These are phyloP conservation scores for Brevimyrus niger DNA, from an alignment of 2,113 vertebrate genomes.

Conservation along the genomic window DNA sequence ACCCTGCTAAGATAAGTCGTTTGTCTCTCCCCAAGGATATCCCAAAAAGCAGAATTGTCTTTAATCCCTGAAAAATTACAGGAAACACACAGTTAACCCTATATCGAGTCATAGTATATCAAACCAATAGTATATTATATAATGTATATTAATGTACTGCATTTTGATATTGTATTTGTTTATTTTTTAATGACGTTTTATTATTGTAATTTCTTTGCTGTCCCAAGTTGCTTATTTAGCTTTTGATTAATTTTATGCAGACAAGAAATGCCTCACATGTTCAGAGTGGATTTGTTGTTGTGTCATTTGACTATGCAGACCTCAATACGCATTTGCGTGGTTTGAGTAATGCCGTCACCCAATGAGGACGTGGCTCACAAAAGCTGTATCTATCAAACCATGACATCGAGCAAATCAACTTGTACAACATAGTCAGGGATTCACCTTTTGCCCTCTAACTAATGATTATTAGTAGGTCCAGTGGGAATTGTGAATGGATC, in stretches of 20 bases:
- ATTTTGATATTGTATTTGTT: background rate
- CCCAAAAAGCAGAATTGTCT: background rate
- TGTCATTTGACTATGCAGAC: background rate
- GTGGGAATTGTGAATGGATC: background rate
- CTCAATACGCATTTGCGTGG: background rate
- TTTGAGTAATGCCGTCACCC: background rate
- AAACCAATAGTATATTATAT: background rate
- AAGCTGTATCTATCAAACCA: background rate
- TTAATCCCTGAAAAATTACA: constrained; percentile 5
- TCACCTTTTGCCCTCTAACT: background rate
- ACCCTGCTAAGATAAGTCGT: constrained; percentile 15
- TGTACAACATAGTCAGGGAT: background rate
- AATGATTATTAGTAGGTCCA: background rate
- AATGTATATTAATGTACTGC: background rate
- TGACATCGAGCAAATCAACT: background rate
- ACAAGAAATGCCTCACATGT: background rate
- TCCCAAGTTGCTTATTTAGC: background rate
- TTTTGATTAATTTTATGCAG: background rate
- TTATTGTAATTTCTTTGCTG: background rate
- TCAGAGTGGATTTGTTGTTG: background rate
- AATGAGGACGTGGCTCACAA: background rate
- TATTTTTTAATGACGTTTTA: background rate
- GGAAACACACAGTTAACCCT: constrained; percentile 15
- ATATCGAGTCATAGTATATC: background rate
- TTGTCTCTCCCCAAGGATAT: background rate